Evolutionary conservation across 2,888 invertebrate species (phyloP).

Genomic region (Conus canariensis): DNA sequence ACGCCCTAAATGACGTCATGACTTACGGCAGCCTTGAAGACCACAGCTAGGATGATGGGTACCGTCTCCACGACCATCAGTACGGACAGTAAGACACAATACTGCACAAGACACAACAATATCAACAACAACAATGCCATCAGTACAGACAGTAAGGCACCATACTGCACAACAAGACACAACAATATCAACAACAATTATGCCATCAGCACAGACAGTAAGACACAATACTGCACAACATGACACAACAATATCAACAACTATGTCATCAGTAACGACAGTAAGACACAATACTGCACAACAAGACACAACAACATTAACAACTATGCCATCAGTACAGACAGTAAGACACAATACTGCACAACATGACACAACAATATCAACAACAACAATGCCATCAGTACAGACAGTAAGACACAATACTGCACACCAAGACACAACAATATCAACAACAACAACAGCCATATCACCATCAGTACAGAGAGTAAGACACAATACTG

Average conservation of each 20-base stretch:
- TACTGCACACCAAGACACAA: background rate
- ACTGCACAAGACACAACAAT: background rate
- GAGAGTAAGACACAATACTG: constrained; percentile 23
- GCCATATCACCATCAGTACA: constrained; percentile 1
- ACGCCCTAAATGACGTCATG: background rate
- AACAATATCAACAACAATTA: too few relatives aligned
- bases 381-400: background rate
- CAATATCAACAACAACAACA: too few relatives aligned
- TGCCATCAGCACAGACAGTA: too few relatives aligned
- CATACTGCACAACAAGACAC: too few relatives aligned
- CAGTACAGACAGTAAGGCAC: too few relatives aligned
- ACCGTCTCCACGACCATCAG: constrained; percentile 30
- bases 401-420: background rate
- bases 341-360: background rate
- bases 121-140: background rate
- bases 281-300: background rate
- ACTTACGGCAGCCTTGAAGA: constrained; percentile 37
- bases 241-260: too few relatives aligned
- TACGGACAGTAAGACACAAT: background rate
- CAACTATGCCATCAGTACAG: too few relatives aligned
- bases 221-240: too few relatives aligned
- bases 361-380: too few relatives aligned
- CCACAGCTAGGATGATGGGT: constrained; percentile 29
- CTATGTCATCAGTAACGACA: background rate
- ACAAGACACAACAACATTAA: too few relatives aligned